Evolutionary conservation across 2,113 vertebrate genomes (phyloP), one percentile per base, ranked within the genome.

Genomic region (Ifrita kowaldi): DNA sequence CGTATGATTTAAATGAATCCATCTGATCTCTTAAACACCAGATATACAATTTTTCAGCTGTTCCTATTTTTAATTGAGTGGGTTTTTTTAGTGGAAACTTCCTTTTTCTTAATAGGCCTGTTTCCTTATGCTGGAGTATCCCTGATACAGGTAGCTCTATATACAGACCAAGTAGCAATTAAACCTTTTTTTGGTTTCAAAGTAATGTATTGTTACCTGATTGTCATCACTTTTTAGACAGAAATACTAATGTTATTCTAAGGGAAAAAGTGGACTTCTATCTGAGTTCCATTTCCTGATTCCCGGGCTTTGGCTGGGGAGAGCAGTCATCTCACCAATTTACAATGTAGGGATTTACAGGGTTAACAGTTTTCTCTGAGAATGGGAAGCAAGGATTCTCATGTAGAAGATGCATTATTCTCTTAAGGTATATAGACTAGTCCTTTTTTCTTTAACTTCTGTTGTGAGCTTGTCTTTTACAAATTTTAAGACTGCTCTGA

Each of bases 131-230:
- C 10, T 50, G 27, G 10, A 53, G 4, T 68, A 56, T n/a, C 37
- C n/a, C 35, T 57, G 19, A 57, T 60, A 37, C 6, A 27, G 13
- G 11, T 80, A 62, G 11, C 11, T 68, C 21, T 84, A 24, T 15
- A 16, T 11, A 65, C 7, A 85, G 24, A 47, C 42, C 5, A 84
- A 81, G 35, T 22, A 55, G 4, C 6, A 70, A 67, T 59, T 22
- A 1, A 2, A 13, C 15, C 49, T n/a, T 59, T 15, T 2, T 16
- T 22, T 26, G 23, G 1, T 2, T 30, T 71, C 14, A n/a, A 62
- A 50, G 13, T 37, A 53, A 52, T 81, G 1, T 39, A 28, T 82
- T 47, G 8, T 86, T 30, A 52, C 16, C 9, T 35, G 46, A 30
- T 41, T 42, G 10, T 22, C 16, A 59, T 11, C 5, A 30, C 6